phyloP scores from a whole-genome alignment of 2,113 vertebrate species.

The Rhinolophus sinicus region DNA sequence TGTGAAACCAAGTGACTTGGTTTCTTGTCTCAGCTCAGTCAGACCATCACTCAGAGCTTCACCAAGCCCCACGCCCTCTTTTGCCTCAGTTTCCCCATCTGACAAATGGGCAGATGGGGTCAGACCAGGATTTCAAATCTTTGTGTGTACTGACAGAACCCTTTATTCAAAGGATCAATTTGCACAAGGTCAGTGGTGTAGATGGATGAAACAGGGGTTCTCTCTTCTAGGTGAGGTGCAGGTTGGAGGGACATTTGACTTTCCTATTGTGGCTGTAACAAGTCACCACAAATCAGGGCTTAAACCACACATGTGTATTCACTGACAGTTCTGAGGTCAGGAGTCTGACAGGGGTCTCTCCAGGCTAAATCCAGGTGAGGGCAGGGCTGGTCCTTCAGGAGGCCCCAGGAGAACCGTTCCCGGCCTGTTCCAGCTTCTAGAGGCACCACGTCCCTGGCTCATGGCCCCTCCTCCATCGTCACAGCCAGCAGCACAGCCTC shows the following conservation, averaged over 20 bases:
- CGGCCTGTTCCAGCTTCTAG: neutral
- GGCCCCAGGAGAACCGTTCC: accelerated
- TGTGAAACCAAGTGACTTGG: neutral
- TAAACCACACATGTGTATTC: neutral
- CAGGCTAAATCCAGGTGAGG: neutral
- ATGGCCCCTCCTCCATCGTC: neutral
- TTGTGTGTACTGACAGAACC: neutral
- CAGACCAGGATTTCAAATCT: neutral
- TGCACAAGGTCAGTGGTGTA: neutral
- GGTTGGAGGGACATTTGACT: too few species aligned
- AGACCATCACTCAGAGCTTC: neutral
- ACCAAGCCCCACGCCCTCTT: neutral
- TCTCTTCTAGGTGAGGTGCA: too few species aligned
- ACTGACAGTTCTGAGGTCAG: neutral
- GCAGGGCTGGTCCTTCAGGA: neutral
- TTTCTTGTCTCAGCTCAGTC: neutral
- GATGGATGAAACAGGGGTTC: neutral
- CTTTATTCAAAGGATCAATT: neutral
- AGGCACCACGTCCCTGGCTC: neutral
- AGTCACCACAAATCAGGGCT: neutral
- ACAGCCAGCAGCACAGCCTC: accelerated
- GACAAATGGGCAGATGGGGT: neutral
- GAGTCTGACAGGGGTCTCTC: neutral
- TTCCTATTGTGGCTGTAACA: neutral
- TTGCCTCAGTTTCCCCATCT: neutral